phyloP scores from a whole-genome alignment of 1,140 invertebrate genomes.

The Temnothorax longispinosus region DNA sequence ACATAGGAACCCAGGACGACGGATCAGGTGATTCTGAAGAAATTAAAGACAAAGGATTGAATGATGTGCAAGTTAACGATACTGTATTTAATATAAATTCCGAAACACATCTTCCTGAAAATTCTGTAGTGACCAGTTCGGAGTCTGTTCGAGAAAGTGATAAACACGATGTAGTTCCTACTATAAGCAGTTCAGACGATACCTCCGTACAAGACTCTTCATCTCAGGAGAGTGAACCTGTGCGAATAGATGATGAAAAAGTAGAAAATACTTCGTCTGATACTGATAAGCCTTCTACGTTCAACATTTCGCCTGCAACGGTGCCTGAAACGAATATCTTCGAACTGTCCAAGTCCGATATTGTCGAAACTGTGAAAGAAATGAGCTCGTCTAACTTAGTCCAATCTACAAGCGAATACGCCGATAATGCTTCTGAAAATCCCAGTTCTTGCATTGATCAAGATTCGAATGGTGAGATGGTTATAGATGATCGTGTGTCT shows the following conservation, averaged over 20 bases:
- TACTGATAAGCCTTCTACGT: conserved; percentile 56
- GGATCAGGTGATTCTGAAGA: conserved; percentile 59
- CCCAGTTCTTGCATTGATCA: conserved; percentile 76
- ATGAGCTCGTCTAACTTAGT: conserved; percentile 50
- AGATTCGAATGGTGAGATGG: conserved; percentile 73
- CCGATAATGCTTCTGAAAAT: conserved; percentile 61
- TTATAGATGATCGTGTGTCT: conserved; percentile 70
- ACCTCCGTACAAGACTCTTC: conserved; percentile 32
- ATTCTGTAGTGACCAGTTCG: conserved; percentile 59
- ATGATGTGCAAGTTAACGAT: conserved; percentile 49
- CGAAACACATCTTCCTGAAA: conserved; percentile 59
- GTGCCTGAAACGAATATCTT: conserved; percentile 62
- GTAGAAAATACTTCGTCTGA: conserved; percentile 14
- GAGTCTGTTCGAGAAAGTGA: conserved; percentile 47
- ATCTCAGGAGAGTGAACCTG: conserved; percentile 23
- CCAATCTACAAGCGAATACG: conserved; percentile 49
- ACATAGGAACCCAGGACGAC: conserved; percentile 54
- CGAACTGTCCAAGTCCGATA: conserved; percentile 49
- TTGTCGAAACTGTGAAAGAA: conserved; percentile 47
- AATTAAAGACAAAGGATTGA: conserved; percentile 39
- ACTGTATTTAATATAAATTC: conserved; percentile 48
- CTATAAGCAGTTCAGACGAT: conserved; percentile 67
- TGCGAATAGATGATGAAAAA: conserved; percentile 38
- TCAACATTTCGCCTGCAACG: conserved; percentile 51
- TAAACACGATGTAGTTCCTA: conserved; percentile 68